Conservation (phyloP, 2,113 vertebrate species). For the Bambusicola thoracicus region DNA sequence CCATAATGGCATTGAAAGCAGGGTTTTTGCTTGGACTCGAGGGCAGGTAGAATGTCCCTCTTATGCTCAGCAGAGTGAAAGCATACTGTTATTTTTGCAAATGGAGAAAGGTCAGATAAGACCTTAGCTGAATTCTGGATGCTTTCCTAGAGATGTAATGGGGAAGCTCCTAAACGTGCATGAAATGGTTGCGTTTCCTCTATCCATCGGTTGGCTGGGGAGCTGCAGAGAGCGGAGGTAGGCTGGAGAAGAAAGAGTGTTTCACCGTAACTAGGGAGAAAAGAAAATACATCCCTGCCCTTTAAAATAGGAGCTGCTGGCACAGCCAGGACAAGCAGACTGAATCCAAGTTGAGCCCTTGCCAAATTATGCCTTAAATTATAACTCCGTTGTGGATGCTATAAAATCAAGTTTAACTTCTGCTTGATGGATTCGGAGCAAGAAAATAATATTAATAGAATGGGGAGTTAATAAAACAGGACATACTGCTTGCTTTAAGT, state of each 20-base stretch:
- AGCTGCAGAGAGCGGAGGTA: neutral
- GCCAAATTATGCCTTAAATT: constrained; percentile 71
- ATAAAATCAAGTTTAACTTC: constrained; percentile 70
- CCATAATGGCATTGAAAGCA: rapidly evolving
- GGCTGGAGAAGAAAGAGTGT: constrained; percentile 23
- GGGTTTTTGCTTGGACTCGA: neutral
- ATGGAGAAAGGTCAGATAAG: neutral
- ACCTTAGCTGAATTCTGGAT: neutral
- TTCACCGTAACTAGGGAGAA: constrained; percentile 32
- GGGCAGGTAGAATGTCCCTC: neutral
- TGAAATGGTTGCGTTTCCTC: neutral
- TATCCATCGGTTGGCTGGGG: neutral
- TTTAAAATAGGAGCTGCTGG: constrained; percentile 65
- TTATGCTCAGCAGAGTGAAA: neutral
- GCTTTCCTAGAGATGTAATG: neutral
- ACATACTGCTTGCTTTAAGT: constrained; percentile 40
- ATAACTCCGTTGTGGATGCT: constrained; percentile 60
- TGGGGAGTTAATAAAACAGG: constrained; percentile 64
- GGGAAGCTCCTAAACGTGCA: neutral
- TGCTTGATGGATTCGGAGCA: constrained; percentile 64
- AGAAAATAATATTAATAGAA: constrained; percentile 64
- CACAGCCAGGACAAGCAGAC: constrained; percentile 8
- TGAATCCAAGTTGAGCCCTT: constrained; percentile 23
- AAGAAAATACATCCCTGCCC: constrained; percentile 59
- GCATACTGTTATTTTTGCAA: neutral